Evolutionary conservation across 2,113 vertebrate species (phyloP).

Genomic region (Lagopus muta): DNA sequence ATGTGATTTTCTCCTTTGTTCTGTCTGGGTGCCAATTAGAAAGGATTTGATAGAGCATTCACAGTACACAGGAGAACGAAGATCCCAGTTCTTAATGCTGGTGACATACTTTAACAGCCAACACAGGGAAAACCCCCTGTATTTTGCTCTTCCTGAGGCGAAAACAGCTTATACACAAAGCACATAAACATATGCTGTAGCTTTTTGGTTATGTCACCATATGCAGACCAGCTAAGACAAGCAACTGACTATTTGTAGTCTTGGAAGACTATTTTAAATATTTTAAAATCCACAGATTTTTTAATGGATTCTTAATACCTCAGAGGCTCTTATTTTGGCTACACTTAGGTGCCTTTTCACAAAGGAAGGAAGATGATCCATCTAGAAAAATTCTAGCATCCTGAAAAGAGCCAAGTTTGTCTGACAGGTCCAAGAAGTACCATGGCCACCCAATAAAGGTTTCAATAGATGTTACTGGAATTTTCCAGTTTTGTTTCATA

Average conservation of each 20-base stretch:
- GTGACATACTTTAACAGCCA: not conserved
- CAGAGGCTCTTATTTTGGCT: not conserved
- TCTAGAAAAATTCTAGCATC: not conserved
- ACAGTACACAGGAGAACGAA: not conserved
- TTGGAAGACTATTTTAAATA: not conserved
- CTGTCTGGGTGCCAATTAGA: not conserved
- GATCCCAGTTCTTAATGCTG: not conserved
- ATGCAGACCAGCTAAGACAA: not conserved
- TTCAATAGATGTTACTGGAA: not conserved
- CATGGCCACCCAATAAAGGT: not conserved
- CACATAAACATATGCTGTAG: rapidly evolving
- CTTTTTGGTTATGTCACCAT: not conserved
- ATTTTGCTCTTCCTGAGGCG: not conserved
- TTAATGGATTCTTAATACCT: not conserved
- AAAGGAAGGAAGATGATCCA: not conserved
- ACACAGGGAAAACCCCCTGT: rapidly evolving
- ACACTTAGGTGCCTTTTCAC: not conserved
- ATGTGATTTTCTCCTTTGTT: not conserved
- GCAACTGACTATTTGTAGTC: rapidly evolving
- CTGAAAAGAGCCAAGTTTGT: not conserved
- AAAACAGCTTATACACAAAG: not conserved
- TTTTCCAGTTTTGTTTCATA: not conserved
- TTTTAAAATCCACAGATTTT: not conserved
- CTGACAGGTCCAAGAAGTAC: not conserved
- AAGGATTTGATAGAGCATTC: not conserved